Evolutionary conservation across 2,797 vertebrate species (phyloP).

Genomic region (Babyrousa celebensis): DNA sequence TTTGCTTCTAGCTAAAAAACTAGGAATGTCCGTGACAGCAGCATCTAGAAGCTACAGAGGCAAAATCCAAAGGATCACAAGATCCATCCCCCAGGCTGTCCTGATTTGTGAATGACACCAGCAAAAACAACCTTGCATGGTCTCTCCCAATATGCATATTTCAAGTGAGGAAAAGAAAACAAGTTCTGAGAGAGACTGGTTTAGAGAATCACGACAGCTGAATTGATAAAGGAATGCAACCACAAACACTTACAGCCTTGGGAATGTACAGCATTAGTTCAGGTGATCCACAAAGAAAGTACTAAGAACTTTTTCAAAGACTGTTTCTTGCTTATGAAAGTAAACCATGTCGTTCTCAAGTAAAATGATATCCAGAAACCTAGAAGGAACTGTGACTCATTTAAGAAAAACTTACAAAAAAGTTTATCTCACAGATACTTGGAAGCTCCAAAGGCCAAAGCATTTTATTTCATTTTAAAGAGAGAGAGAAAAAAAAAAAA

Average conservation of each 20-base stretch:
- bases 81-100: not conserved
- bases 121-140: not conserved
- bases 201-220: not conserved
- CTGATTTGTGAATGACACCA: not conserved
- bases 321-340: conserved; percentile 7
- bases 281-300: not conserved
- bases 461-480: not conserved
- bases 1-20: not conserved
- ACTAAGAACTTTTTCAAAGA: not conserved
- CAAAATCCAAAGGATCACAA: not conserved
- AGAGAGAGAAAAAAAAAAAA: not conserved
- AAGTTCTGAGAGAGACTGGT: not conserved
- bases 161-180: not conserved
- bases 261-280: not conserved
- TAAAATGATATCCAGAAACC: conserved; percentile 65
- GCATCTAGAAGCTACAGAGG: not conserved
- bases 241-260: not conserved
- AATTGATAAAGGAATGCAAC: not conserved
- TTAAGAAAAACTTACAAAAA: conserved; percentile 62
- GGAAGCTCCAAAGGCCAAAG: conserved; percentile 27
- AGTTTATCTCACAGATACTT: conserved; percentile 39
- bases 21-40: not conserved
- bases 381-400: conserved; percentile 66
- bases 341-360: conserved; percentile 32
- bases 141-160: not conserved